These are phyloP conservation scores for Solea senegalensis DNA, from an alignment of 2,113 vertebrate genomes.

Conservation along the genomic window DNA sequence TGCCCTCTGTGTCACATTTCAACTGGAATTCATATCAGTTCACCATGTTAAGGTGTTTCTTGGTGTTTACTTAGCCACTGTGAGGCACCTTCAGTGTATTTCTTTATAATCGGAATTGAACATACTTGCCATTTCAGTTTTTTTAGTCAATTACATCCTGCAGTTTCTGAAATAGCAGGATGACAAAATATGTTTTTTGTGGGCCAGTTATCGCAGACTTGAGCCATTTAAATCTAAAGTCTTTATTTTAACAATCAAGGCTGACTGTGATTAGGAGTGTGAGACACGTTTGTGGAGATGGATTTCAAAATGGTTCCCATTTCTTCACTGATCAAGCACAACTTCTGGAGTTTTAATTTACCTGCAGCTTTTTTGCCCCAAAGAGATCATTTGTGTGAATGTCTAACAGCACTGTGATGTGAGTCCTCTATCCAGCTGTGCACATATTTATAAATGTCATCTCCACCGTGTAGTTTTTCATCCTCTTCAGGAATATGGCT, in stretches of 20 bases:
- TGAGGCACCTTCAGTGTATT: background rate
- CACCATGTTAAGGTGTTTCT: background rate
- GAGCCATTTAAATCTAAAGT: slow-evolving; percentile 14
- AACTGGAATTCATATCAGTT: background rate
- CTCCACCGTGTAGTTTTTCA: slow-evolving; percentile 1
- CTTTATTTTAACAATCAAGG: slow-evolving; percentile 34
- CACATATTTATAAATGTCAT: background rate
- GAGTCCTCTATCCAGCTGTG: slow-evolving; percentile 14
- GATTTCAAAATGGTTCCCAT: slow-evolving; percentile 29
- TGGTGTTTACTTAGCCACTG: background rate
- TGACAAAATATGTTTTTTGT: slow-evolving; percentile 14
- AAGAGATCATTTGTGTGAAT: slow-evolving; percentile 26
- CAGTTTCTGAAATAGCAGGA: background rate
- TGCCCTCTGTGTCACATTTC: background rate
- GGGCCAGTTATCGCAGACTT: slow-evolving; percentile 3
- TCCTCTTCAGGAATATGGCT: background rate
- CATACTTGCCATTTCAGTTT: background rate
- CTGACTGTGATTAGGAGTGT: slow-evolving; percentile 29
- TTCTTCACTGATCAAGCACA: slow-evolving; percentile 33
- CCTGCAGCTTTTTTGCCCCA: slow-evolving; percentile 39
- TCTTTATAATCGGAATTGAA: background rate
- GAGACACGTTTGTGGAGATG: slow-evolving; percentile 27
- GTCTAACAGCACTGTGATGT: slow-evolving; percentile 3
- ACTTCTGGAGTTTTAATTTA: slow-evolving; percentile 24
- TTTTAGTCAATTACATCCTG: background rate